Conservation (phyloP, 2,113 vertebrate species). For the Trichechus manatus region DNA sequence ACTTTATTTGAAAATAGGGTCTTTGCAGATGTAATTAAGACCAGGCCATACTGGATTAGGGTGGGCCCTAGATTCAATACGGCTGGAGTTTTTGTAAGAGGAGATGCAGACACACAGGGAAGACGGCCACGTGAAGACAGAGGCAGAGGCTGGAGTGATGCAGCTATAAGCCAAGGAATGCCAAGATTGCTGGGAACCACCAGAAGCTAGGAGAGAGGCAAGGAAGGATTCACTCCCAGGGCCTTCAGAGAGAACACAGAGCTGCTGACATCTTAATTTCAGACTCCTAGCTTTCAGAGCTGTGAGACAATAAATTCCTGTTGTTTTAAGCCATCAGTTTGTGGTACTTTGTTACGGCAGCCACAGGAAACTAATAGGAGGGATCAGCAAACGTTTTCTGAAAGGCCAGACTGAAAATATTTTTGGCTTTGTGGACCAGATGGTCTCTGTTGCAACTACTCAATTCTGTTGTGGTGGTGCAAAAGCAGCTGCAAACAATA, state of each 20-base stretch:
- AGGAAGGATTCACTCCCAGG: not conserved
- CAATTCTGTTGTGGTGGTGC: accelerated
- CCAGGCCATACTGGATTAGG: not conserved
- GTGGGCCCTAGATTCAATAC: not conserved
- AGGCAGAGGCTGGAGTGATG: not conserved
- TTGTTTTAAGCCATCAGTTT: not conserved
- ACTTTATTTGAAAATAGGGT: not conserved
- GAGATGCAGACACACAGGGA: not conserved
- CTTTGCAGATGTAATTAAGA: not conserved
- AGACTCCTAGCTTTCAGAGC: not conserved
- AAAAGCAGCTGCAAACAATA: not conserved
- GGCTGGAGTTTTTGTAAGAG: too few species aligned
- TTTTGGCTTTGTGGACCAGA: not conserved
- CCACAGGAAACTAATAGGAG: not conserved
- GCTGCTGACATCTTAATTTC: not conserved
- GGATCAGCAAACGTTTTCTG: not conserved
- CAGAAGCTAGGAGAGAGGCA: not conserved
- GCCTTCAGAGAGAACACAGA: not conserved
- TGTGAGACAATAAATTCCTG: not conserved
- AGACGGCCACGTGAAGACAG: not conserved
- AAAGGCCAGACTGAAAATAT: accelerated
- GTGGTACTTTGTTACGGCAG: too few species aligned
- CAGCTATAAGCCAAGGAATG: not conserved
- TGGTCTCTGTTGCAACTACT: not conserved
- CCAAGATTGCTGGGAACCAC: not conserved